phyloP scores from a whole-genome alignment of 2,113 vertebrate species.

The Calidris pygmaea region DNA sequence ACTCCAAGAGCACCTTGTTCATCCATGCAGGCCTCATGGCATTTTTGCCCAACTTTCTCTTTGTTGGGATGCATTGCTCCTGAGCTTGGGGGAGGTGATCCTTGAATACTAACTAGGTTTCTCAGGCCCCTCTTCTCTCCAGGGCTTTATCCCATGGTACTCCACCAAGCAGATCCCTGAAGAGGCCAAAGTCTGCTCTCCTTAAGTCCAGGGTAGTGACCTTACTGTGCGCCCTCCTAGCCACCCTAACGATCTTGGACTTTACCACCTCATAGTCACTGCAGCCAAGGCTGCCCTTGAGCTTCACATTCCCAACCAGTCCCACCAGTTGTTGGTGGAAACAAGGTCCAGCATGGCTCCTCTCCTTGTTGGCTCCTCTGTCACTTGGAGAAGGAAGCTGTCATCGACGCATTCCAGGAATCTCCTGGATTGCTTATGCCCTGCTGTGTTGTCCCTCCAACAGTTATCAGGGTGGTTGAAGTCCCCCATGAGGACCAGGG shows the following conservation, averaged over 20 bases:
- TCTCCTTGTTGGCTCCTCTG: background rate
- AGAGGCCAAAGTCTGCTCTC: background rate
- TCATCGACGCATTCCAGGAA: background rate
- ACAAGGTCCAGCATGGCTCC: background rate
- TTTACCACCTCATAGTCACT: background rate
- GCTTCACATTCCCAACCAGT: background rate
- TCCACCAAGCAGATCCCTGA: background rate
- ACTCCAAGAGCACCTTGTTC: background rate
- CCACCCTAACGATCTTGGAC: background rate
- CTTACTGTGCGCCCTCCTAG: background rate
- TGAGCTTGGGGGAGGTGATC: background rate
- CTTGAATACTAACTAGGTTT: background rate
- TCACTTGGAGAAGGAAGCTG: background rate
- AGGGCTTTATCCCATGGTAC: background rate
- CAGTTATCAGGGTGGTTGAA: background rate
- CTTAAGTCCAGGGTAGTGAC: background rate
- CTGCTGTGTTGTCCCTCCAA: background rate
- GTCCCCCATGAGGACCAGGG: background rate
- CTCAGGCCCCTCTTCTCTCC: background rate
- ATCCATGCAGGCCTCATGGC: background rate
- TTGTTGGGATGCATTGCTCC: background rate
- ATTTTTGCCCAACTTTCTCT: background rate
- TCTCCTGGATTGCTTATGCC: background rate
- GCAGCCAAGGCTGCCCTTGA: background rate
- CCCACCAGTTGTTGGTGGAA: background rate